A percentile compares a stretch with the other conserved stretches of the same genome.
Evolutionary conservation across 1,140 invertebrate genomes (phyloP).

Genomic region (Cotesia typhae): DNA sequence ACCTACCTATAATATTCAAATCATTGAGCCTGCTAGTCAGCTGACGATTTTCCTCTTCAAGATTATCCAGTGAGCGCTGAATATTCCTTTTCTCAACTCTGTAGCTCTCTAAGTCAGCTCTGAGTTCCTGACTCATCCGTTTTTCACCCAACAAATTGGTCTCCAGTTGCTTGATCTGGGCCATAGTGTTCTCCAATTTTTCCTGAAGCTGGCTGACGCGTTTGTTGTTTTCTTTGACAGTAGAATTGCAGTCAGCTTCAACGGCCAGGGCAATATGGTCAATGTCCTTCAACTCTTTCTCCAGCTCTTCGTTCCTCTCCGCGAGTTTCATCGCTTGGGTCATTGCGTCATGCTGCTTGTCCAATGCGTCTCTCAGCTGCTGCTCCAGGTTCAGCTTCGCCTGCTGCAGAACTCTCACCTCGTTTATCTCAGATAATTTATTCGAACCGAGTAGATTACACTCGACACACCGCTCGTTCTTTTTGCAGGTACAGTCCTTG

Average conservation of each 20-base stretch:
- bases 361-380: constrained; percentile 70
- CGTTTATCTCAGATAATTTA: constrained; percentile 48
- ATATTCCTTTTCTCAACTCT: constrained; percentile 65
- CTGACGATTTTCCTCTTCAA: constrained; percentile 69
- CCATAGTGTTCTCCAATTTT: constrained; percentile 62
- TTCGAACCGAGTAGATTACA: constrained; percentile 42
- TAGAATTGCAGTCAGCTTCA: constrained; percentile 69
- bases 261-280: constrained; percentile 74
- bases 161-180: constrained; percentile 64
- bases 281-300: constrained; percentile 74
- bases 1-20: constrained; percentile 63
- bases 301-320: constrained; percentile 72
- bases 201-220: constrained; percentile 60
- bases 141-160: constrained; percentile 62
- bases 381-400: constrained; percentile 69
- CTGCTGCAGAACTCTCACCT: constrained; percentile 67
- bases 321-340: constrained; percentile 73
- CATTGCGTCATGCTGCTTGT: constrained; percentile 80
- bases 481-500: constrained; percentile 70
- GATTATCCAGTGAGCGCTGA: constrained; percentile 69
- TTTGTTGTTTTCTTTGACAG: constrained; percentile 61
- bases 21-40: constrained; percentile 65
- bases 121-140: constrained; percentile 62
- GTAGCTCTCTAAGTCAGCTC: constrained; percentile 64
- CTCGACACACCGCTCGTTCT: constrained; percentile 51